These are phyloP conservation scores for Agapostemon virescens DNA, from an alignment of 2,888 invertebrate genomes.

Conservation along the genomic window DNA sequence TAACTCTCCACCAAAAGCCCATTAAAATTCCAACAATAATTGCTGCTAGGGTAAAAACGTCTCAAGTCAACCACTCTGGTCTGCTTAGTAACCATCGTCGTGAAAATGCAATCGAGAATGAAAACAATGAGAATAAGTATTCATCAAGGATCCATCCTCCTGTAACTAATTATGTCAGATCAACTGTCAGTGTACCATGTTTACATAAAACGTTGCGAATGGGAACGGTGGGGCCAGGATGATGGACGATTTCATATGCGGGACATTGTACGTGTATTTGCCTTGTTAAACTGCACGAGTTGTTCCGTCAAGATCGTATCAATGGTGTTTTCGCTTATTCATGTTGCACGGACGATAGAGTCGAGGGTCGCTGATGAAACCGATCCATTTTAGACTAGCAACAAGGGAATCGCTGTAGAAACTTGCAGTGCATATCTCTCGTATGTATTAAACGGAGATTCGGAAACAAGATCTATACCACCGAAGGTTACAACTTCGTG, in stretches of 20 bases:
- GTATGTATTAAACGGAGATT: conserved; percentile 6
- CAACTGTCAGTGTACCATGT: neutral
- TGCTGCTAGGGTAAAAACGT: no score
- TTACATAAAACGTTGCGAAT: neutral
- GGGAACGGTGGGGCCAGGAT: neutral
- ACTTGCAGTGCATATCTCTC: conserved; percentile 9
- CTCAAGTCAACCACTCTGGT: no score
- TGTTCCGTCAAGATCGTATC: conserved; percentile 5
- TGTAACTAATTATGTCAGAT: neutral
- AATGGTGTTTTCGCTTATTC: conserved; percentile 7
- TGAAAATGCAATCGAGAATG: neutral
- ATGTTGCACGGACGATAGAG: neutral
- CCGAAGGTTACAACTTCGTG: neutral
- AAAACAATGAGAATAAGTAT: neutral
- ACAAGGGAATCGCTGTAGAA: conserved; percentile 17
- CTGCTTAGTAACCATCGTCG: no score
- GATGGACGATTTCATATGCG: neutral
- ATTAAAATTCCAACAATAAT: no score
- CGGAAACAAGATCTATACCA: neutral
- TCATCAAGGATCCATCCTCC: neutral
- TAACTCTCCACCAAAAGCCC: no score
- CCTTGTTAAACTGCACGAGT: conserved; percentile 10
- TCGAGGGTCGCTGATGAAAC: conserved; percentile 13
- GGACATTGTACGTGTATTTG: neutral
- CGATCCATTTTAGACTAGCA: conserved; percentile 30